These are phyloP conservation scores for Sisyra terminalis DNA, from an alignment of 2,888 invertebrate species.

Conservation along the genomic window DNA sequence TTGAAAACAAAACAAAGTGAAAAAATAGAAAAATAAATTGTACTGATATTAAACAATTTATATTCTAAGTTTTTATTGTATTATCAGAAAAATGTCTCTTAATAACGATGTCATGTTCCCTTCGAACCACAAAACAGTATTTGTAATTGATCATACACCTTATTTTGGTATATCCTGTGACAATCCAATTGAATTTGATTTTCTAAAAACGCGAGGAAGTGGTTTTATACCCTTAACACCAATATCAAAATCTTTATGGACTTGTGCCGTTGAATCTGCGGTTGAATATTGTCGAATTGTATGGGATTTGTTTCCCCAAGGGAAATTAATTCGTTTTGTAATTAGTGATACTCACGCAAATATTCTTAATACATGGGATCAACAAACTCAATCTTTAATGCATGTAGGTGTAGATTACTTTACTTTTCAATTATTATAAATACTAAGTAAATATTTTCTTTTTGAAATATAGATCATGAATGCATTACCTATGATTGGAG, in stretches of 20 bases:
- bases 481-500: conserved; percentile 66
- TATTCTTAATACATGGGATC: conserved; percentile 71
- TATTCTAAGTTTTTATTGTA: neutral
- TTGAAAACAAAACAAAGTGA: no score
- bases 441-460: conserved; percentile 8
- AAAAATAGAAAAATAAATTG: no score
- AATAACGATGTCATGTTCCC: conserved; percentile 37
- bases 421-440: neutral
- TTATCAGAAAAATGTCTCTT: conserved; percentile 11
- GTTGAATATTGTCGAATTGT: conserved; percentile 94
- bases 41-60: no score
- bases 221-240: conserved; percentile 64
- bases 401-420: conserved; percentile 45
- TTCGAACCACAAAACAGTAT: conserved; percentile 85
- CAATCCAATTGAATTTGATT: conserved; percentile 69
- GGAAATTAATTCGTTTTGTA: conserved; percentile 75
- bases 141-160: conserved; percentile 87
- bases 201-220: conserved; percentile 48
- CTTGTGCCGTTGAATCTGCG: conserved; percentile 86
- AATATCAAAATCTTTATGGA: conserved; percentile 89
- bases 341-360: conserved; percentile 77
- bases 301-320: conserved; percentile 90
- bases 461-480: conserved; percentile 68
- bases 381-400: conserved; percentile 67
- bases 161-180: conserved; percentile 78